A percentile compares a stretch with the other conserved stretches of the same genome.
phyloP scores from a whole-genome alignment of 2,797 vertebrate genomes.

The Sparus aurata region DNA sequence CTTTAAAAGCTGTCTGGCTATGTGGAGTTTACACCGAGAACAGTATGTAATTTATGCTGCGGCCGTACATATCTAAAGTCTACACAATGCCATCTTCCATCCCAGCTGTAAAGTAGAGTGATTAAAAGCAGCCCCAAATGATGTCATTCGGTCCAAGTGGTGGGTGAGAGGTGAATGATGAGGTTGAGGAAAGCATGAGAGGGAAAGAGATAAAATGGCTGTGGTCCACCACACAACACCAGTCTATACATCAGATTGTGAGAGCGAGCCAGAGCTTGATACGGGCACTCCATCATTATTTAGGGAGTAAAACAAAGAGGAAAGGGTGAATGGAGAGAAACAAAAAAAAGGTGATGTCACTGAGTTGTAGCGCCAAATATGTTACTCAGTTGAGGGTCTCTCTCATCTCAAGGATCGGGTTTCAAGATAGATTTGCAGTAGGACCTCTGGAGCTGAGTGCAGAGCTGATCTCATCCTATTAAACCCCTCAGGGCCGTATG shows the following conservation, averaged over 20 bases:
- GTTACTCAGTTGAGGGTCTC: constrained; percentile 70
- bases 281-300: not conserved
- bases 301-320: constrained; percentile 10
- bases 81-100: constrained; percentile 31
- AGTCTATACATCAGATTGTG: constrained; percentile 22
- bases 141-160: constrained; percentile 65
- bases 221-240: constrained; percentile 21
- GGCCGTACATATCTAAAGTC: constrained; percentile 18
- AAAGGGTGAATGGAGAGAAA: constrained; percentile 38
- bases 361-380: constrained; percentile 68
- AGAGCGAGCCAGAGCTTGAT: constrained; percentile 14
- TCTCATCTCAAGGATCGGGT: constrained; percentile 72
- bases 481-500: constrained; percentile 57
- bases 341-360: constrained; percentile 72
- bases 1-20: constrained; percentile 30
- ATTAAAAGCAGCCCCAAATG: constrained; percentile 58
- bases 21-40: constrained; percentile 44
- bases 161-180: constrained; percentile 38
- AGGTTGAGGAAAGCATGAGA: constrained; percentile 7
- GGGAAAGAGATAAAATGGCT: constrained; percentile 5
- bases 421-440: constrained; percentile 70
- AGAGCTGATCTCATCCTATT: constrained; percentile 69
- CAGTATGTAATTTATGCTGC: constrained; percentile 41
- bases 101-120: constrained; percentile 45
- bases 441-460: constrained; percentile 50